Base-by-base conservation (phyloP, 2,797 vertebrate species). In the Sebastes dallii region DNA sequence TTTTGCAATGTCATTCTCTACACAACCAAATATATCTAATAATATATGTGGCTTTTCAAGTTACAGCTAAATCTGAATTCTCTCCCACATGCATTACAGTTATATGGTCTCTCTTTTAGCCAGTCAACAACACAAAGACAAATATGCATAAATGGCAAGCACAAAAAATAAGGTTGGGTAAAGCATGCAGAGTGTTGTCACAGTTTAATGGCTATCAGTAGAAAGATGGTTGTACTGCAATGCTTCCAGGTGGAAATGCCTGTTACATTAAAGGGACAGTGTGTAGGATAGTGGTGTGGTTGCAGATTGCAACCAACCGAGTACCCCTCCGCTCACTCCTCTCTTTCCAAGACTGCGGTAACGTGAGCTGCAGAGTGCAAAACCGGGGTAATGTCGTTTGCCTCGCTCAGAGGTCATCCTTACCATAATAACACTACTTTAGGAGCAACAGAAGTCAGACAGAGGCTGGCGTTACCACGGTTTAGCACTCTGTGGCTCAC, bases 371-470 rank as follows among this genome's bases (percentile, higher is more conserved):
- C 42, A 46, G 42, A 8, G 1, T 46, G 42, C 39, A 42, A 42
- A 16, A 42, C 39, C 2, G 14, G 5, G 14, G 0, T 42, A 42
- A 42, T 0, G 6, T 42, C 0, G 3, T 42, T 42, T 1, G 14
- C 39, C 0, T 42, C 0, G 39, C 14, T 16, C 14, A 42, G 3
- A 42, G 3, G 39, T 14, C 0, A 0, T 3, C 39, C 39, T 42
- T 42, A 42, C 39, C 39, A 1, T 42, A 16, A 42, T 42, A 42
- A 16, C 14, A 42, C 14, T 16, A 42, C 39, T 42, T 42, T 42
- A 42, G 39, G 14, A 16, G 39, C 39, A 42, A 42, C 4, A 0
- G 39, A 42, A 42, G 39, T 42, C 39, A 42, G 39, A 42, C 1
- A 0, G 39, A 0, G 39, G 39, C 39, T 42, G 39, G 39, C 39